Conservation (phyloP, 1,140 invertebrate genomes). For the Teleopsis dalmanni region DNA sequence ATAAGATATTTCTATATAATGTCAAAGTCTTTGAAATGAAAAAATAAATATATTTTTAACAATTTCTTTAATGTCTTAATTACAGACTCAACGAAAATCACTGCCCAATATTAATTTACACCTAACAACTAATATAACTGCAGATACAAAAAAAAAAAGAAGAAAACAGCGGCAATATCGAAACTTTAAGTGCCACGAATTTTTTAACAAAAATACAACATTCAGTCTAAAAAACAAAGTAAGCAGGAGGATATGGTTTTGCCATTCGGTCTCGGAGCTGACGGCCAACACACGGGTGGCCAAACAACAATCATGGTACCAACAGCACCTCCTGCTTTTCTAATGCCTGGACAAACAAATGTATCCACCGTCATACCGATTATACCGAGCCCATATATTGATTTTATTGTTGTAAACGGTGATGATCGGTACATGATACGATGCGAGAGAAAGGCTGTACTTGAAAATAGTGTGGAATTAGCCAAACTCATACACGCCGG, state of each 20-base stretch:
- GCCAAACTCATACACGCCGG: constrained; percentile 41
- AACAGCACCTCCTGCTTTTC: constrained; percentile 30
- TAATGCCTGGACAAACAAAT: constrained; percentile 31
- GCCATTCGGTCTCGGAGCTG: constrained; percentile 36
- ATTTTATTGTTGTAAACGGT: constrained; percentile 41
- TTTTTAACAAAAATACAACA: too few relatives aligned
- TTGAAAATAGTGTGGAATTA: constrained; percentile 37
- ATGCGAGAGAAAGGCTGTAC: constrained; percentile 35
- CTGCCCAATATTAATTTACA: too few relatives aligned
- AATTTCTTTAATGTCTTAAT: too few relatives aligned
- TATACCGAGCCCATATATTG: constrained; percentile 39
- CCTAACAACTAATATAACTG: too few relatives aligned
- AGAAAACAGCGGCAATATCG: too few relatives aligned
- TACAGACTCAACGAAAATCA: too few relatives aligned
- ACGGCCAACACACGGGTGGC: constrained; percentile 32
- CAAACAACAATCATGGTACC: constrained; percentile 25
- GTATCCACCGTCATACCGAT: constrained; percentile 36
- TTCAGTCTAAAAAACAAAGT: too few relatives aligned
- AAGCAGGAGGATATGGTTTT: constrained; percentile 26
- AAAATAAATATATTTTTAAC: too few relatives aligned
- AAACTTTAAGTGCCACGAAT: too few relatives aligned
- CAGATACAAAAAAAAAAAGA: too few relatives aligned
- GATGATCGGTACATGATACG: constrained; percentile 42
- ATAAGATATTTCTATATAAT: too few relatives aligned
- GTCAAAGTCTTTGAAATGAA: too few relatives aligned